phyloP scores from a whole-genome alignment of 2,888 invertebrate species.

The Nemoura dubitans region DNA sequence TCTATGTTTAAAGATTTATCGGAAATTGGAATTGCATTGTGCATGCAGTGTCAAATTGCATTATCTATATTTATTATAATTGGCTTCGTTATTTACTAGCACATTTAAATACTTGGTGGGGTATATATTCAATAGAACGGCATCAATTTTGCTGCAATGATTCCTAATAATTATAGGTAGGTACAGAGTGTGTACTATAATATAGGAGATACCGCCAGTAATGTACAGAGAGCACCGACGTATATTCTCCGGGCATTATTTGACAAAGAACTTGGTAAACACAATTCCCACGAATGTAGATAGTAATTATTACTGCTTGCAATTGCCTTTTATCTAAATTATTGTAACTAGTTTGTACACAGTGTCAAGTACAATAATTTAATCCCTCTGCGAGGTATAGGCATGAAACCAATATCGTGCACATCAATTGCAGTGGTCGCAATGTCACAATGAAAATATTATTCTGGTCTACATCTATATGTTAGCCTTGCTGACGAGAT shows the following conservation, averaged over 20 bases:
- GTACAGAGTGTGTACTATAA: too few species aligned
- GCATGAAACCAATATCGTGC: neutral
- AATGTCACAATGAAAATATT: neutral
- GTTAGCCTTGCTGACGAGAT: neutral
- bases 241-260: neutral
- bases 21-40: neutral
- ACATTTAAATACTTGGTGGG: neutral
- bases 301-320: neutral
- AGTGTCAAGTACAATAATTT: neutral
- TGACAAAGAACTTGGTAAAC: neutral
- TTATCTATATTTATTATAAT: neutral
- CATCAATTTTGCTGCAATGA: neutral
- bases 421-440: neutral
- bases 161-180: neutral
- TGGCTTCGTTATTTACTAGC: neutral
- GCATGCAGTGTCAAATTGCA: neutral
- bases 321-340: neutral
- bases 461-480: neutral
- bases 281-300: neutral
- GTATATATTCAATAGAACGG: neutral
- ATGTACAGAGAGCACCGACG: too few species aligned
- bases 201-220: neutral
- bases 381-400: neutral
- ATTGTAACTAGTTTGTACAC: neutral
- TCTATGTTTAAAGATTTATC: neutral